phyloP scores from a whole-genome alignment of 2,888 invertebrate species.

The Chalcis sispes region DNA sequence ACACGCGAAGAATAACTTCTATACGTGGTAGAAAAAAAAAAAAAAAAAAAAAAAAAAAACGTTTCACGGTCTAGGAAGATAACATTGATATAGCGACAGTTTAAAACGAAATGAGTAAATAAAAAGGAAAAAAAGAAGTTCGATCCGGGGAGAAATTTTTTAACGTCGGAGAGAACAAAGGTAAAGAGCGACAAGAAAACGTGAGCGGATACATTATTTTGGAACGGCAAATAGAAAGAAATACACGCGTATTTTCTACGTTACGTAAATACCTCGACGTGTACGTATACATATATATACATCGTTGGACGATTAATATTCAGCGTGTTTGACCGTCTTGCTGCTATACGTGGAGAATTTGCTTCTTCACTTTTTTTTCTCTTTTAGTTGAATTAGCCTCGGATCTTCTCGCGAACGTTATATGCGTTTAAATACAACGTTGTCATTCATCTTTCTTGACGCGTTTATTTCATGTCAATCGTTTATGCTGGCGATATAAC shows the following conservation, averaged over 20 bases:
- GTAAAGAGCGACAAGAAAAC: slow-evolving; percentile 12
- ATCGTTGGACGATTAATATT: slow-evolving; percentile 30
- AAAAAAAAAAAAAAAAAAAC: background rate
- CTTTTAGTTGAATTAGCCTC: no score
- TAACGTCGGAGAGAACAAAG: no score
- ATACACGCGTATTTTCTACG: slow-evolving; percentile 34
- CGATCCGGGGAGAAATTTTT: background rate
- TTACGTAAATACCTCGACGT: slow-evolving; percentile 48
- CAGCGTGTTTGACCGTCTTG: no score
- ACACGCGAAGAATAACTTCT: no score
- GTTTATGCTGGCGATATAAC: background rate
- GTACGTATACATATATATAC: no score
- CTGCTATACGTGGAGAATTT: slow-evolving; percentile 5
- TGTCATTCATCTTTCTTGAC: slow-evolving; percentile 23
- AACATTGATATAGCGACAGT: background rate
- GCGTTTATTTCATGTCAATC: background rate
- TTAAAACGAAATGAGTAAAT: background rate
- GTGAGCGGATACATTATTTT: slow-evolving; percentile 1
- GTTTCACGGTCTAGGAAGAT: slow-evolving; percentile 23
- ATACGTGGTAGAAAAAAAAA: no score
- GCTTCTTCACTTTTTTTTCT: background rate
- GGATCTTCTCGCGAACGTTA: background rate
- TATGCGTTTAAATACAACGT: slow-evolving; percentile 12
- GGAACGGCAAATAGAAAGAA: slow-evolving; percentile 46
- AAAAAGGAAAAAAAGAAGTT: background rate